phyloP scores from a whole-genome alignment of 1,140 invertebrate genomes.

The Spodoptera litura region DNA sequence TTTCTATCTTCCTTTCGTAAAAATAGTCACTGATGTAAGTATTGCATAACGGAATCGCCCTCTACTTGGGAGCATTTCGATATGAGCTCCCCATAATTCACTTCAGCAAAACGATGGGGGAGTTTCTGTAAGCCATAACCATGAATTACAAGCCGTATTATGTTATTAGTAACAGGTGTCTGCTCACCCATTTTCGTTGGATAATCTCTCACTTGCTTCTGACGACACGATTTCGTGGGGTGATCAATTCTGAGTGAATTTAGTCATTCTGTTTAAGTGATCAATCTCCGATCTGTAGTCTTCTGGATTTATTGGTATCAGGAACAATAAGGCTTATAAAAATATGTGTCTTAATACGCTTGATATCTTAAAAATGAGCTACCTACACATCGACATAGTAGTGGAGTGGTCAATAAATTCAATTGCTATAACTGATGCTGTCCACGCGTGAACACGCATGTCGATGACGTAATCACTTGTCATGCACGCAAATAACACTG shows the following conservation, averaged over 20 bases:
- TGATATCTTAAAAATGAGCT: too few species aligned
- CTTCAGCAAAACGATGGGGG: not conserved
- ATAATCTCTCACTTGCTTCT: constrained; percentile 12
- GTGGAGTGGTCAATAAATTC: not conserved
- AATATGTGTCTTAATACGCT: too few species aligned
- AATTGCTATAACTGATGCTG: not conserved
- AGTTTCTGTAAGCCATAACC: not conserved
- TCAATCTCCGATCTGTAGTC: not conserved
- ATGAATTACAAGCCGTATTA: not conserved
- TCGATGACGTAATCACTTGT: constrained; percentile 43
- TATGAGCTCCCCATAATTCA: not conserved
- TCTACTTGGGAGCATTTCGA: not conserved
- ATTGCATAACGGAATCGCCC: too few species aligned
- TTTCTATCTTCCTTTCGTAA: too few species aligned
- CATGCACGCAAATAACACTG: constrained; percentile 49
- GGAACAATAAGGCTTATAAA: too few species aligned
- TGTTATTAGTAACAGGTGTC: constrained; percentile 26
- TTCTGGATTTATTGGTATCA: not conserved
- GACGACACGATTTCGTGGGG: constrained; percentile 1
- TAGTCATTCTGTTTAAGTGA: not conserved
- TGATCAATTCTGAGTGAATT: constrained; percentile 1
- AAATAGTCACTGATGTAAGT: too few species aligned
- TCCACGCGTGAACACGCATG: constrained; percentile 30
- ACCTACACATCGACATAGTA: too few species aligned
- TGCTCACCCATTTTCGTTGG: not conserved